Evolutionary conservation across 1,140 invertebrate genomes (phyloP).

Genomic region (Drosophila rhopaloa): DNA sequence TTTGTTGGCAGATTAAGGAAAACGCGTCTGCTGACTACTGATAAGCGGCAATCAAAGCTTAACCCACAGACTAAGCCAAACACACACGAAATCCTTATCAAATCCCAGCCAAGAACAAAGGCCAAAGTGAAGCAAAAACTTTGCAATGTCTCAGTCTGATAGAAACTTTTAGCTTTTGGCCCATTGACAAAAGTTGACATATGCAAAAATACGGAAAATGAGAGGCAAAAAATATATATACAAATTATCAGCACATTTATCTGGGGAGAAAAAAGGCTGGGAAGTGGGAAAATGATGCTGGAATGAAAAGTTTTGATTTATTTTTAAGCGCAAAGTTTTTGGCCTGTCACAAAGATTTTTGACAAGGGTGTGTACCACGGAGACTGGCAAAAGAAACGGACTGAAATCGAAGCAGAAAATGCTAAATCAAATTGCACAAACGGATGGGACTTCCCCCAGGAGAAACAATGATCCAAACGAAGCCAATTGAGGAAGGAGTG

Average conservation of each 20-base stretch:
- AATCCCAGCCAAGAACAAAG: slow-evolving; percentile 31
- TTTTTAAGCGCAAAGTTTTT: slow-evolving; percentile 53
- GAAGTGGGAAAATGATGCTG: slow-evolving; percentile 27
- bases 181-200: slow-evolving; percentile 53
- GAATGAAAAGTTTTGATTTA: slow-evolving; percentile 52
- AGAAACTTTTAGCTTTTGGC: slow-evolving; percentile 42
- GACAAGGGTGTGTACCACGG: slow-evolving; percentile 38
- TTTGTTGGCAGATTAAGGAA: not conserved
- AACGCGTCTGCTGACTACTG: slow-evolving; percentile 13
- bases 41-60: slow-evolving; percentile 34
- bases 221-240: slow-evolving; percentile 19
- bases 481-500: slow-evolving; percentile 11
- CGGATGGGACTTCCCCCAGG: slow-evolving; percentile 1
- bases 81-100: slow-evolving; percentile 35
- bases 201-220: slow-evolving; percentile 39
- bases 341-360: slow-evolving; percentile 49
- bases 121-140: slow-evolving; percentile 36
- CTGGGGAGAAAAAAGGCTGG: not conserved
- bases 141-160: slow-evolving; percentile 39
- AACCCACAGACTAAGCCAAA: slow-evolving; percentile 32
- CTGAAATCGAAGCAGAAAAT: slow-evolving; percentile 50
- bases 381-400: slow-evolving; percentile 11
- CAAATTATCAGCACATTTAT: slow-evolving; percentile 51
- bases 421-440: slow-evolving; percentile 34
- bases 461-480: slow-evolving; percentile 34